Percentiles rank a stretch among this genome's conserved stretches.
Evolutionary conservation across 2,888 invertebrate species (phyloP).

Genomic region (Strigamia maritima): DNA sequence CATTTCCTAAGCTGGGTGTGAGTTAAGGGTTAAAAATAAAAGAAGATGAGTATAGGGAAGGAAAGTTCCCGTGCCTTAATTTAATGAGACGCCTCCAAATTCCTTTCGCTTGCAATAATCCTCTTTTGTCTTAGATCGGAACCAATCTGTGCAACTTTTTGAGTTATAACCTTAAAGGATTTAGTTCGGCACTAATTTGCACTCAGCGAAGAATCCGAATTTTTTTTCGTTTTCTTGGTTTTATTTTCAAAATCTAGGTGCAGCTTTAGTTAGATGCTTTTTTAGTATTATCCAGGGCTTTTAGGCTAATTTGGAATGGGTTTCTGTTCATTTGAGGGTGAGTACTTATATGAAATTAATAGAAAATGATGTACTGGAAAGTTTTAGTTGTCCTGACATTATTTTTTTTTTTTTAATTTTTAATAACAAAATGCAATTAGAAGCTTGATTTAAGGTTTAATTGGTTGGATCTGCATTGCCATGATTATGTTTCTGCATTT

Average conservation of each 20-base stretch:
- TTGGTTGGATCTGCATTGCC: background rate
- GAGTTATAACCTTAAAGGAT: slow-evolving; percentile 21
- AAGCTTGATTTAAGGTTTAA: background rate
- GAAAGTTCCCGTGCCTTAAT: background rate
- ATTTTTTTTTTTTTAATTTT: background rate
- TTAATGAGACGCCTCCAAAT: slow-evolving; percentile 21
- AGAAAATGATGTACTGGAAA: background rate
- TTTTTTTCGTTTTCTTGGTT: background rate
- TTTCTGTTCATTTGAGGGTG: background rate
- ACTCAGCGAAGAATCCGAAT: background rate
- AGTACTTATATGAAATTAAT: background rate
- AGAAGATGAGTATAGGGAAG: background rate
- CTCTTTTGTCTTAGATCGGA: slow-evolving; percentile 23
- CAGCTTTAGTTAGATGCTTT: background rate
- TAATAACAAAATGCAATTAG: background rate
- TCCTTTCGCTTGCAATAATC: slow-evolving; percentile 1
- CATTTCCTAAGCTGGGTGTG: background rate
- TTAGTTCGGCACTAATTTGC: slow-evolving; percentile 18
- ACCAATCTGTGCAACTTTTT: slow-evolving; percentile 25
- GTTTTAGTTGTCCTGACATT: background rate
- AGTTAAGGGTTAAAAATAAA: background rate
- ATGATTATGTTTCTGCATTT: background rate
- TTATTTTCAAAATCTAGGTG: background rate
- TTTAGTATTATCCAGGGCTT: background rate
- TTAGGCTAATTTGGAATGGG: background rate